Base-by-base conservation (phyloP, 2,797 vertebrate species). In the Oreortyx pictus region DNA sequence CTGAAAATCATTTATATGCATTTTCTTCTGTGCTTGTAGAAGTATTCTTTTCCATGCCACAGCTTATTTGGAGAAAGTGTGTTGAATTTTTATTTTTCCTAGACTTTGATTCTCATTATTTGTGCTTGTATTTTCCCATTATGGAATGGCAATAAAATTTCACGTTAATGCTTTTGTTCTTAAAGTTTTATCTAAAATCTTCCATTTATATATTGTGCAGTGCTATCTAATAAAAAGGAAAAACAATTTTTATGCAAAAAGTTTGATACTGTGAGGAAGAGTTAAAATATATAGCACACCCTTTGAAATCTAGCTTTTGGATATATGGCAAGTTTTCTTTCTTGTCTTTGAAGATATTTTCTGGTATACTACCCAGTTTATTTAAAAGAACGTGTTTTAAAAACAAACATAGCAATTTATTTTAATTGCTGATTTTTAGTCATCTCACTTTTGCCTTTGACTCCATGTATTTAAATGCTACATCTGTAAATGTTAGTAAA, bases 191-290 rank as follows among this genome's bases (percentile, higher is more conserved):
- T 52, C 64, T 84, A 29, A 37, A 59, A 43, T 74, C n/a, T 86
- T 81, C 4, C 5, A 10, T 74, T 62, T 79, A 9, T 77, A 13
- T 71, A n/a, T 76, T 77, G 14, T 31, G 67, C 64, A 68, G 41
- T 80, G 77, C 24, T 75, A 29, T 57, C 18, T 35, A 54, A 59
- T 65, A 74, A 90, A 89, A 88, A 88, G 44, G 41, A 91, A 86
- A 77, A 70, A 39, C 27, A 82, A 52, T 76, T 65, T 79, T 25
- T 62, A 11, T 84, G 14, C 39, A 74, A 54, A 91, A 92, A 50
- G 68, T 71, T 37, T 4, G 5, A 71, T 90, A 67, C 22, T 84
- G 84, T 49, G 25, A 61, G 88, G 25, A 39, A 67, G 41, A 76
- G 37, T 47, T 71, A 70, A 81, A 84, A 66, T 60, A 54, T 25